A percentile compares a stretch with the other conserved stretches of the same genome.
These are phyloP conservation scores for Thymelicus lineola DNA, from an alignment of 2,888 invertebrate species.

Conservation along the genomic window DNA sequence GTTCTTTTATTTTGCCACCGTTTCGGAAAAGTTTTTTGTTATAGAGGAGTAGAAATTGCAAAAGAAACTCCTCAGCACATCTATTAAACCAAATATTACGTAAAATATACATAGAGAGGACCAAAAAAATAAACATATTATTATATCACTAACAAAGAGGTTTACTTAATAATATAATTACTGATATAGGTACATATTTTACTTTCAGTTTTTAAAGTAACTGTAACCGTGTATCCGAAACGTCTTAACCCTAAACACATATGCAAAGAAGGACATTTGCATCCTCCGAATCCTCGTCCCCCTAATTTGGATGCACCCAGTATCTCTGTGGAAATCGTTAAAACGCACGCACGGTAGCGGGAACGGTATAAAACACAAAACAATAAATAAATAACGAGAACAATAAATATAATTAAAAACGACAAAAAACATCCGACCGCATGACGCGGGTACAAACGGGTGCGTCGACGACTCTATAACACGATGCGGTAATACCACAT, in stretches of 20 bases:
- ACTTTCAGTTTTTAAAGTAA: too few relatives aligned
- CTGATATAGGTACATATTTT: too few relatives aligned
- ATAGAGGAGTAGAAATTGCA: too few relatives aligned
- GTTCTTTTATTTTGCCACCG: too few relatives aligned
- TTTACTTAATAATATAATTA: too few relatives aligned
- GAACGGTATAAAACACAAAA: slow-evolving; percentile 72
- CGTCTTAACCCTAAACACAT: slow-evolving; percentile 44
- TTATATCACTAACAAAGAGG: too few relatives aligned
- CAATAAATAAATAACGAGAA: slow-evolving; percentile 82
- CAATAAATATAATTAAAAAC: slow-evolving; percentile 84
- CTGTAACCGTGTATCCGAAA: slow-evolving; percentile 3
- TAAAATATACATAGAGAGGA: too few relatives aligned
- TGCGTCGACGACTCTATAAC: slow-evolving; percentile 77
- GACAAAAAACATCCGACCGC: slow-evolving; percentile 80
- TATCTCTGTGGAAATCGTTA: slow-evolving; percentile 76
- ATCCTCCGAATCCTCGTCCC: slow-evolving; percentile 65
- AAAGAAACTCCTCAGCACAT: too few relatives aligned
- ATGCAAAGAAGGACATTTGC: slow-evolving; percentile 77
- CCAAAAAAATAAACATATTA: too few relatives aligned
- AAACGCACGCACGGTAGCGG: slow-evolving; percentile 80
- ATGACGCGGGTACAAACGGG: slow-evolving; percentile 76
- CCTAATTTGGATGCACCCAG: slow-evolving; percentile 79
- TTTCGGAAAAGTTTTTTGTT: too few relatives aligned
- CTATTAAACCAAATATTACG: too few relatives aligned
- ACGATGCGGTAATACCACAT: slow-evolving; percentile 54